Percentiles rank a stretch among this genome's conserved stretches.
Conservation (phyloP, 2,797 vertebrate genomes). For the Etheostoma perlongum region DNA sequence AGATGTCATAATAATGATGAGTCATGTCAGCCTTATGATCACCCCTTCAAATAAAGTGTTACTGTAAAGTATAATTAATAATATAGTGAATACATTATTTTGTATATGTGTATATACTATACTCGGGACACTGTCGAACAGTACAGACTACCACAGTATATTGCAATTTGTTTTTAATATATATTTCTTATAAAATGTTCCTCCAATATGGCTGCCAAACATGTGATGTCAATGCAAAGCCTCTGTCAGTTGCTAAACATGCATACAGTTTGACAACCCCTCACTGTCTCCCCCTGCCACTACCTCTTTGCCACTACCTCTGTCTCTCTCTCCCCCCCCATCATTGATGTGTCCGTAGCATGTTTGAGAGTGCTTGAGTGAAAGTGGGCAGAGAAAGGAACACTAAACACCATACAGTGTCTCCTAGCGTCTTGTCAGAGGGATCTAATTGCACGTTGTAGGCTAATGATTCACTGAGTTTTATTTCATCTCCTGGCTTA, state of each 20-base stretch:
- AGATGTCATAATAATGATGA: too few relatives aligned
- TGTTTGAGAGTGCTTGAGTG: neutral
- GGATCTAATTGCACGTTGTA: slow-evolving; percentile 49
- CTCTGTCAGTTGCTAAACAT: slow-evolving; percentile 22
- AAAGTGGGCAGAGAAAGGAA: neutral
- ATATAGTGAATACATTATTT: too few relatives aligned
- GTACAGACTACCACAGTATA: neutral
- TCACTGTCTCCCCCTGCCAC: neutral
- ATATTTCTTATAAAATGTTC: neutral
- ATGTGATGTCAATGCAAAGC: slow-evolving; percentile 29
- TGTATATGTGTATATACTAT: too few relatives aligned
- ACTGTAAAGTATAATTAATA: too few relatives aligned
- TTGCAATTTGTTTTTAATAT: neutral
- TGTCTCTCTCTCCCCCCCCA: too few relatives aligned
- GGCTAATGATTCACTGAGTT: slow-evolving; percentile 49
- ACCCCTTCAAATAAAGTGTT: too few relatives aligned
- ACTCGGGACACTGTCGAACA: neutral
- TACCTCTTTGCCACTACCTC: slow-evolving; percentile 23
- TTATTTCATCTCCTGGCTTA: slow-evolving; percentile 35
- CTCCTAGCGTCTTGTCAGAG: neutral
- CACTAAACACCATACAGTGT: neutral
- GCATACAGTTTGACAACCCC: neutral
- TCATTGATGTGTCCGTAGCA: neutral
- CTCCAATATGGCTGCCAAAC: slow-evolving; percentile 30
- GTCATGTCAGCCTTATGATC: too few relatives aligned